Base-by-base conservation (phyloP, 2,888 invertebrate genomes). In the Calameuta filiformis region DNA sequence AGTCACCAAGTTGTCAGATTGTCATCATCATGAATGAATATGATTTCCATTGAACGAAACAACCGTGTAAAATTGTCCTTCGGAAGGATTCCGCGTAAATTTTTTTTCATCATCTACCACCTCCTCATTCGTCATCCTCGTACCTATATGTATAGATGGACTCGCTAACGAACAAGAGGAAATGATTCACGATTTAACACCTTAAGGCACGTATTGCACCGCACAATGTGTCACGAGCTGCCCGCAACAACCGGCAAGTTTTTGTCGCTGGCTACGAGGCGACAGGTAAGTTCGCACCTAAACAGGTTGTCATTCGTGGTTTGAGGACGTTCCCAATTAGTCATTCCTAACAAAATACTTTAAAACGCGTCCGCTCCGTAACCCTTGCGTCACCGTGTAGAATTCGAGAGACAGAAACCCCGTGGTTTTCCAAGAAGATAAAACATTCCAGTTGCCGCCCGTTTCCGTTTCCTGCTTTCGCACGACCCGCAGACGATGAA, bases 401-500 rank as follows among this genome's bases (percentile, higher is more conserved):
- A 76, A 68, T 74, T 12, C 35, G 56, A 56, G 31, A 73, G 75
- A 75, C 77, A 12, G 77, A 76, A 76, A 81, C 79, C 78, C 79
- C 69, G 78, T 75, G 40, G 79, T 74, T 71, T 74, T 33, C 56
- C 69, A 56, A 78, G 69, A 77, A 77, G 81, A 81, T 79, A 79
- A 80, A 83, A 81, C 83, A 85, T 87, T 84, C 85, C 84, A 81
- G 80, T 83, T 79, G 82, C 33, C 69, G 33, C 80, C 79, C 84
- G 81, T 86, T 86, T 86, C 86, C 87, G 85, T 87, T 86, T 86
- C 85, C 85, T 83, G 85, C 40, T 85, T 86, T 86, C 85, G 81
- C 84, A 83, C 86, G 83, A 86, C 83, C 80, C 77, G 83, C 69
- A 15, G 81, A 77, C 81, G 82, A 85, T 83, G 85, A 84, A 84